A percentile compares a stretch with the other conserved stretches of the same genome.
These are phyloP conservation scores for Hybos culiciformis DNA, from an alignment of 2,888 invertebrate species.

Conservation along the genomic window DNA sequence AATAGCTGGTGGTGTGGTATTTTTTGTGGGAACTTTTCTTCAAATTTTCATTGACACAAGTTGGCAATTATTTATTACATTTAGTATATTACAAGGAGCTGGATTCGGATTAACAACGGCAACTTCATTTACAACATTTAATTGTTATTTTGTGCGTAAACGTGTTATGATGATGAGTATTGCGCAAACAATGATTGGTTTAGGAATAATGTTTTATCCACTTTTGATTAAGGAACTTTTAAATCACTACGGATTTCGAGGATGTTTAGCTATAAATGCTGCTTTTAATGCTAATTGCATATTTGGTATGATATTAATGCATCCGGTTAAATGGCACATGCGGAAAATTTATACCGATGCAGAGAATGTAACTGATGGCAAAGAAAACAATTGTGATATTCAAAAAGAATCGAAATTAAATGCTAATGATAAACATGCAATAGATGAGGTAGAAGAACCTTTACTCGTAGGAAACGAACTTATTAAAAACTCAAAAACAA, in stretches of 20 bases:
- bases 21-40: constrained; percentile 45
- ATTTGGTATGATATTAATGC: constrained; percentile 56
- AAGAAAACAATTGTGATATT: no score
- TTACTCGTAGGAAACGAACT: no score
- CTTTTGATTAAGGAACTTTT: constrained; percentile 47
- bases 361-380: no score
- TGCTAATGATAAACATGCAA: no score
- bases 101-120: constrained; percentile 62
- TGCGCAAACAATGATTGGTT: constrained; percentile 55
- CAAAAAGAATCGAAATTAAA: no score
- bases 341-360: constrained; percentile 37
- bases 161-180: constrained; percentile 60
- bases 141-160: constrained; percentile 56
- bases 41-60: constrained; percentile 50
- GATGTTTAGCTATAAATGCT: constrained; percentile 51
- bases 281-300: constrained; percentile 53
- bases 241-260: constrained; percentile 52
- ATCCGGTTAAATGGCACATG: constrained; percentile 61
- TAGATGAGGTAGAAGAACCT: no score
- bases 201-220: constrained; percentile 55
- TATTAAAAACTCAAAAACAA: no score
- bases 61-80: constrained; percentile 48
- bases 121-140: constrained; percentile 57
- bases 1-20: constrained; percentile 47
- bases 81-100: constrained; percentile 45